Evolutionary conservation across 2,113 vertebrate genomes (phyloP), one percentile per base, ranked within the genome.

Genomic region (Oenanthe oenanthe): DNA sequence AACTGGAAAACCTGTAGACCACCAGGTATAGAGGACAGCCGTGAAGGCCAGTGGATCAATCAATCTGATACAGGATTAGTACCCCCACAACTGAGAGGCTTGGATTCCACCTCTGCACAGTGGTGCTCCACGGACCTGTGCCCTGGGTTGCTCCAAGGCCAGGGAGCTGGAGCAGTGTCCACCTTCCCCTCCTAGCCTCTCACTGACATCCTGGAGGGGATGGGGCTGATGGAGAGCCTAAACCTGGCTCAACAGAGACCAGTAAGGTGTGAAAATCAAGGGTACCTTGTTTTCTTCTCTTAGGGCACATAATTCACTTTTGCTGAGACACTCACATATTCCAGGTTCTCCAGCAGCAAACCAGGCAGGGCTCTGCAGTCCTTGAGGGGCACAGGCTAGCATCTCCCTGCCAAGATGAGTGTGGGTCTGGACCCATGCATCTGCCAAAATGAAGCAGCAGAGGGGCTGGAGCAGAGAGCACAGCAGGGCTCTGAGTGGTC

Each of bases 271-370:
- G 26, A 71, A 78, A 43, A 82, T 65, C 47, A 50, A 40, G 0
- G 4, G 19, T 56, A 40, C 8, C 7, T 88, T 34, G 3, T 73
- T 74, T 71, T n/a, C 42, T 66, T 90, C n/a, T 21, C 31, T 53
- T 21, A 40, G 0, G 0, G 19, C 2, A 2, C 10, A n/a, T 38
- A 67, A 56, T 31, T 51, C 17, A 20, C 2, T 0, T 51, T 32
- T 80, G 24, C 36, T 18, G 6, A n/a, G 22, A 68, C 15, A 9
- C 66, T 43, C 0, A 1, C 5, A 15, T 65, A 31, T 26, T 45
- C 13, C 21, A 17, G 50, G 19, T 17, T 71, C 1, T 1, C 13
- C 48, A 4, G 1, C 25, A 29, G 43, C 53, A 75, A 62, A 78
- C 19, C 4, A 12, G 28, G 34, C 31, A 48, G 18, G 13, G 43